Evolutionary conservation across 1,140 invertebrate species (phyloP), one percentile per base, ranked within the genome.

Genomic region (Heterodera schachtii): DNA sequence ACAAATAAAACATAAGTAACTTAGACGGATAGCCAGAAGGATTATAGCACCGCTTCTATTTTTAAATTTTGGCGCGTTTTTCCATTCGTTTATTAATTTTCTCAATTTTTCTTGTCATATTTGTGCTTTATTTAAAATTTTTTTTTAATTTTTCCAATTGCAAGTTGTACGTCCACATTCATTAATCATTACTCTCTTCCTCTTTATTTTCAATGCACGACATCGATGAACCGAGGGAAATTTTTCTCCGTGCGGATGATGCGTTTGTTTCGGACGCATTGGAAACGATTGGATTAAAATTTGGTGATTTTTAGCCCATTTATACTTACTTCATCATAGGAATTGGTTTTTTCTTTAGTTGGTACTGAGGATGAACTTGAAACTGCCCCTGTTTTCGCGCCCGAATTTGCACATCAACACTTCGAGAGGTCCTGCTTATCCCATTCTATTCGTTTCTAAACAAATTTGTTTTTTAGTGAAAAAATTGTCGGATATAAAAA

Each of bases 321-420:
- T 31, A 31, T 31, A n/a, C n/a, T n/a, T n/a, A n/a, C 31, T 31
- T 31, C 31, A 31, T 31, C 31, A 31, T 0, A 31, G 31, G 31
- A 31, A n/a, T 66, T 46, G 43, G 6, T 82, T 82, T 19, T 31
- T 64, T 41, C 49, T 85, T 85, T 60, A 85, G 84, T 85, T 67
- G 64, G 49, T 49, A 52, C 85, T 19, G 66, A 8, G 21, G 73
- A 78, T 11, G 79, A 83, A 31, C 75, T 85, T 21, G 74, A 75
- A 41, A 73, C 16, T 6, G 64, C 44, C 0, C 66, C 78, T 41
- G 8, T 16, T 11, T 84, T 76, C 75, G n/a, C 46, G 6, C 85
- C 86, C 13, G 85, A 86, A 60, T 87, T 87, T 84, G 85, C 86
- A 44, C 74, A 86, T 77, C 85, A 86, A 67, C 85, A 86, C 49